These are phyloP conservation scores for Pseudochirops corinnae DNA, from an alignment of 2,797 vertebrate genomes.

Conservation along the genomic window DNA sequence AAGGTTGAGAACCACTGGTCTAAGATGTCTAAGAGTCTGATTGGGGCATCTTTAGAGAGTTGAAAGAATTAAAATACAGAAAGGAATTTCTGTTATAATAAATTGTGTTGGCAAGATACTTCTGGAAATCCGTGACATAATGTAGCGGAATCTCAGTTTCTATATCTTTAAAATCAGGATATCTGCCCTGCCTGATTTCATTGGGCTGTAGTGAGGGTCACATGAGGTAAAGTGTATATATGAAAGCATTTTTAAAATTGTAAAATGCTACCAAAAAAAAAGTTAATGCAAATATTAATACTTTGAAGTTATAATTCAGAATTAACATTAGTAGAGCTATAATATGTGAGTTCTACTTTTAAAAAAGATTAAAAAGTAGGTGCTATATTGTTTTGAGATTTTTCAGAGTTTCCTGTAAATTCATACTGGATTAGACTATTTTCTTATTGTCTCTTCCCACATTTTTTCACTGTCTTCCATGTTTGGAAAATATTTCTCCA, in stretches of 20 bases:
- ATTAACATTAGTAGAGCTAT: neutral
- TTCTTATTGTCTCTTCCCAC: neutral
- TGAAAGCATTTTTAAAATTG: neutral
- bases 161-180: neutral
- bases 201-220: neutral
- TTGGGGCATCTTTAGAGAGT: constrained; percentile 9
- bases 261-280: neutral
- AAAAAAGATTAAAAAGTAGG: neutral
- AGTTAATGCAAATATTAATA: neutral
- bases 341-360: neutral
- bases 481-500: neutral
- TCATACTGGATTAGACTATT: neutral
- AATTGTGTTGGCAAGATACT: constrained; percentile 40
- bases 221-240: neutral
- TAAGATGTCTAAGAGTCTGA: neutral
- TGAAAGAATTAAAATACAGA: constrained; percentile 28
- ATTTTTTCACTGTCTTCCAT: neutral
- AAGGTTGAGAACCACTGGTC: too few relatives aligned
- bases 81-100: constrained; percentile 15
- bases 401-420: neutral
- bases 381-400: neutral
- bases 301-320: neutral
- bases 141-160: neutral
- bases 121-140: constrained; percentile 15
- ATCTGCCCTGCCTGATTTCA: neutral